These are phyloP conservation scores for Thalassoma bifasciatum DNA, from an alignment of 2,113 vertebrate genomes.

Conservation along the genomic window DNA sequence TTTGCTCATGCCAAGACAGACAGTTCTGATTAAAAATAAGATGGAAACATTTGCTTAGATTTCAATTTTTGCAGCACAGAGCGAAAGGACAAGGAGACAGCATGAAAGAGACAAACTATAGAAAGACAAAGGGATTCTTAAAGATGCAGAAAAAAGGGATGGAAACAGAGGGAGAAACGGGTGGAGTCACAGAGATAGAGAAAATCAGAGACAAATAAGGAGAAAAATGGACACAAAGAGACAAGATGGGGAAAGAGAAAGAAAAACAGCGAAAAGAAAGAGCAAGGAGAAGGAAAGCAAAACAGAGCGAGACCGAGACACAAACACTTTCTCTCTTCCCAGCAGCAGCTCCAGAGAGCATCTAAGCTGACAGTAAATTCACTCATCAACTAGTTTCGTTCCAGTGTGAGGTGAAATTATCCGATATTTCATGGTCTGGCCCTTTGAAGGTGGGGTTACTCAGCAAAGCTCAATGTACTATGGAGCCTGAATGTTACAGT, in stretches of 20 bases:
- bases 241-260: neutral
- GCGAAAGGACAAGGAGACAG: neutral
- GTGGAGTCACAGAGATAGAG: neutral
- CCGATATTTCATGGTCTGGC: constrained; percentile 69
- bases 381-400: constrained; percentile 75
- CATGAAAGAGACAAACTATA: no score
- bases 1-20: no score
- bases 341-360: constrained; percentile 31
- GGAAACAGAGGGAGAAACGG: neutral
- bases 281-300: neutral
- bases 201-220: neutral
- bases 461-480: constrained; percentile 35
- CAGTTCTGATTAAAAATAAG: no score
- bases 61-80: no score
- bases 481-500: constrained; percentile 22
- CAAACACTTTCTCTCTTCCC: no score
- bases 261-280: neutral
- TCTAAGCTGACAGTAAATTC: constrained; percentile 67
- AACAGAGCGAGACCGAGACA: neutral
- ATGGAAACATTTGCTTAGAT: no score
- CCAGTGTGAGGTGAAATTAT: constrained; percentile 73
- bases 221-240: neutral
- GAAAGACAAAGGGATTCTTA: neutral
- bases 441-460: constrained; percentile 67
- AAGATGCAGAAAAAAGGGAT: neutral